Conservation (phyloP, 2,113 vertebrate species). For the Trogon melanurus region DNA sequence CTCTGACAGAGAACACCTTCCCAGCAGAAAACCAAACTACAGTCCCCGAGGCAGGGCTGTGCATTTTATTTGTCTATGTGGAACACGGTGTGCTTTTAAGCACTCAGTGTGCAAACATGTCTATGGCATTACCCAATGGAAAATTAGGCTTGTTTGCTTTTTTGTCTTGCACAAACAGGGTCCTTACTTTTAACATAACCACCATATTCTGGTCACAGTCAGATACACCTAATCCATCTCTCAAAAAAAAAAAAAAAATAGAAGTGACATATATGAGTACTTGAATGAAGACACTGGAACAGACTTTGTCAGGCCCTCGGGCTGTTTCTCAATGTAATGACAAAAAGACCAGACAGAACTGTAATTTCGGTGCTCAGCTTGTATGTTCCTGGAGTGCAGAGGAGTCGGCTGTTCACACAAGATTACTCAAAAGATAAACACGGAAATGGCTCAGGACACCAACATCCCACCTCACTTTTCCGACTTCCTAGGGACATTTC, state of each 20-base stretch:
- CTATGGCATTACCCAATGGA: not conserved
- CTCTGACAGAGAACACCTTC: not conserved
- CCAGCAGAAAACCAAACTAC: not conserved
- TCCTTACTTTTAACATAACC: not conserved
- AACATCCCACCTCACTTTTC: not conserved
- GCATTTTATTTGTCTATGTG: not conserved
- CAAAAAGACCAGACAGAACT: conserved; percentile 24
- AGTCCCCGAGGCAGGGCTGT: fast-evolving
- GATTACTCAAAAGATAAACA: not conserved
- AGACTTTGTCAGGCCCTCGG: not conserved
- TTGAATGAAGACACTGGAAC: not conserved
- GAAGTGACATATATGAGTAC: not conserved
- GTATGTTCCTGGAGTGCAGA: not conserved
- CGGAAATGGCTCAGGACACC: not conserved
- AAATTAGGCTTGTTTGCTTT: not conserved
- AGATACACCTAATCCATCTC: fast-evolving
- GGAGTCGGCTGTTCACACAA: not conserved
- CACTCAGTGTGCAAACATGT: not conserved
- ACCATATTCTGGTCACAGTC: not conserved
- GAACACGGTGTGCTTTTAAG: not conserved
- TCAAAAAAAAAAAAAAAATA: not conserved
- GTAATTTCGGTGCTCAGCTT: not conserved
- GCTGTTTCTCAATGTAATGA: not conserved
- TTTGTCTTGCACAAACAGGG: not conserved
- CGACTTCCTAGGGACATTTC: not conserved